Evolutionary conservation across 2,113 vertebrate genomes (phyloP).

Genomic region (Ammodytes marinus): DNA sequence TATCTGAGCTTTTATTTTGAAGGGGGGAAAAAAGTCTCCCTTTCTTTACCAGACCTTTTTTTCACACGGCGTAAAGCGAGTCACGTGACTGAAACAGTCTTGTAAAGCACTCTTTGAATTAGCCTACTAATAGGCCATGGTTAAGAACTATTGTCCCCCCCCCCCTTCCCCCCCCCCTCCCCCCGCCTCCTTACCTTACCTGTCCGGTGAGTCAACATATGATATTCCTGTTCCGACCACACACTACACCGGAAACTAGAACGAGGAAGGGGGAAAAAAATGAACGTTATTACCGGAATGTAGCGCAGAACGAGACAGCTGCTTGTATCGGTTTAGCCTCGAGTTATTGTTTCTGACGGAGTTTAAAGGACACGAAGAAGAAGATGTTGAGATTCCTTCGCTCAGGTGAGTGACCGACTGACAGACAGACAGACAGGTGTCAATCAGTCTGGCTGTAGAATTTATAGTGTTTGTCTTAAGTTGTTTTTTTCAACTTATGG

Average conservation of each 20-base stretch:
- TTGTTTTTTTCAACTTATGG: too few species aligned
- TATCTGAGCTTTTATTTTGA: constrained; percentile 14
- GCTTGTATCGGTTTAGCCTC: background rate
- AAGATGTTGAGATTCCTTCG: constrained; percentile 52
- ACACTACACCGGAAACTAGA: background rate
- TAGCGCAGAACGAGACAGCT: background rate
- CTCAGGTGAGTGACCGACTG: constrained; percentile 45
- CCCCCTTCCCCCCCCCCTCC: background rate
- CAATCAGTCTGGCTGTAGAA: too few species aligned
- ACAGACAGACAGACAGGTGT: too few species aligned
- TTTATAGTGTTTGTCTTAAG: too few species aligned
- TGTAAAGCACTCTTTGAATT: background rate
- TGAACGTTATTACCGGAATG: background rate
- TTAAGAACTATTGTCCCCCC: background rate
- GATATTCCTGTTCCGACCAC: background rate
- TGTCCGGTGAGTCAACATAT: background rate
- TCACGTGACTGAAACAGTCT: constrained; percentile 35
- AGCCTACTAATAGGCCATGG: too few species aligned
- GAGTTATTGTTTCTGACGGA: too few species aligned
- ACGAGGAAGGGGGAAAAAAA: background rate
- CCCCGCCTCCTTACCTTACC: constrained; percentile 2
- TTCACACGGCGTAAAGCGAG: background rate
- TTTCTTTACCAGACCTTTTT: background rate
- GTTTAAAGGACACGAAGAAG: background rate
- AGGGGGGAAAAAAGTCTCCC: too few species aligned